Base-by-base conservation (phyloP, 92 coral and sea anemone genomes). In the Parazoanthus atlanticus region DNA sequence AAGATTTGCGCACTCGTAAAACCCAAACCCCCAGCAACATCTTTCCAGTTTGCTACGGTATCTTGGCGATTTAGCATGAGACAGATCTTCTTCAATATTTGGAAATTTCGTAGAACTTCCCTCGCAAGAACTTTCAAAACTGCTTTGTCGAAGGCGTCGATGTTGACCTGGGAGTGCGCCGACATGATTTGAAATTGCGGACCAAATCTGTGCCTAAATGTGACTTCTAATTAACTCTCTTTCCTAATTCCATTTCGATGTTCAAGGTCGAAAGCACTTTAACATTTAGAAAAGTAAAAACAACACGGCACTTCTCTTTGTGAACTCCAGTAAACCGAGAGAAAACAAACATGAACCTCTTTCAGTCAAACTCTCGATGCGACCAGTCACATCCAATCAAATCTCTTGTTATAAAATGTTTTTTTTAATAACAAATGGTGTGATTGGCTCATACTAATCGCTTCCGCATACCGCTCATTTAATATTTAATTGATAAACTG, bases 61-160 rank as follows among this genome's bases (percentile, higher is more conserved):
- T 84, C 87, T 30, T 84, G 40, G 78, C 87, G 87, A 32, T 84
- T 84, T 84, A 84, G n/a, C 41, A 84, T 84, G 36, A 84, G 64
- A 11, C 87, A 84, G 65, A 84, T 84, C 54, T 32, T 70, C 87
- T 84, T 84, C 61, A 84, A 29, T 1, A 71, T 41, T n/a, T 30
- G 21, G 32, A 84, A 84, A 23, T 70, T 70, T 5, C 26, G 26
- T 26, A 84, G 74, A 10, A 84, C 87, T 15, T 84, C 9, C 3
- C 43, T 6, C 2, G 87, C 87, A 16, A 21, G 87, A 69, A 38
- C 78, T 26, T 70, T 84, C 33, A 84, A 31, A 46, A 70, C 46
- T 26, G 31, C 33, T 6, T 72, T 9, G 23, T 84, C 87, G 49
- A 15, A 84, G 78, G 31, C 87, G 17, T 29, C 66, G 29, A 70